These are phyloP conservation scores for Ethmia dodecea DNA, from an alignment of 2,888 invertebrate species.

Conservation along the genomic window DNA sequence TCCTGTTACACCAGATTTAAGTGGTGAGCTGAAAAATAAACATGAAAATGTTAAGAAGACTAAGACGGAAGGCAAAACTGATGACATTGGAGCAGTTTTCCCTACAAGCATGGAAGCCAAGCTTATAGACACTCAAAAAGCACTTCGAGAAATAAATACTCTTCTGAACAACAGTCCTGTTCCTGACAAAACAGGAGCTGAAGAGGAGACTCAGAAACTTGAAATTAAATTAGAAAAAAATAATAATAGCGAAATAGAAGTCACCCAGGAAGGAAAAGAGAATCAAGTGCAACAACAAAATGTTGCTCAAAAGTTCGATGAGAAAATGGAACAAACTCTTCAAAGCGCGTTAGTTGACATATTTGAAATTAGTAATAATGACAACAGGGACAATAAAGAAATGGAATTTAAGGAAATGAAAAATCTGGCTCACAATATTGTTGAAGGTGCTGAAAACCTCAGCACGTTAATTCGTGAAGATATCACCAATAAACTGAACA, in stretches of 20 bases:
- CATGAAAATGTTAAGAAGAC: conserved; percentile 12
- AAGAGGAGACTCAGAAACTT: neutral
- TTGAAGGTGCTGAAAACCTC: conserved; percentile 63
- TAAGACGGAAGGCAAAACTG: neutral
- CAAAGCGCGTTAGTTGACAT: conserved; percentile 46
- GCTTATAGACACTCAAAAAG: conserved; percentile 51
- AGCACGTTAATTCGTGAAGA: conserved; percentile 64
- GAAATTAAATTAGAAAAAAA: neutral
- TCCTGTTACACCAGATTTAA: conserved; percentile 36
- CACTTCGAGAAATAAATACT: conserved; percentile 42
- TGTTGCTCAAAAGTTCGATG: conserved; percentile 34
- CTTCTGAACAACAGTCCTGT: conserved; percentile 19
- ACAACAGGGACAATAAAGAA: conserved; percentile 44
- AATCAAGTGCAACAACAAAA: conserved; percentile 5
- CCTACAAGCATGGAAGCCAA: conserved; percentile 46
- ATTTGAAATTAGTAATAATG: conserved; percentile 37
- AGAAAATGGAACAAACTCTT: conserved; percentile 47
- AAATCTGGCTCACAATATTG: conserved; percentile 54
- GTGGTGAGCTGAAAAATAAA: conserved; percentile 20
- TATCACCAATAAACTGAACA: conserved; percentile 67
- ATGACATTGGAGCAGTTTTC: conserved; percentile 29
- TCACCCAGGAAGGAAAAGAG: neutral
- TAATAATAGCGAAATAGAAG: neutral
- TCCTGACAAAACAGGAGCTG: neutral
- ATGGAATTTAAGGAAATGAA: conserved; percentile 63